Percentiles rank a stretch among this genome's conserved stretches.
phyloP scores from a whole-genome alignment of 2,888 invertebrate species.

The Apamea anceps region DNA sequence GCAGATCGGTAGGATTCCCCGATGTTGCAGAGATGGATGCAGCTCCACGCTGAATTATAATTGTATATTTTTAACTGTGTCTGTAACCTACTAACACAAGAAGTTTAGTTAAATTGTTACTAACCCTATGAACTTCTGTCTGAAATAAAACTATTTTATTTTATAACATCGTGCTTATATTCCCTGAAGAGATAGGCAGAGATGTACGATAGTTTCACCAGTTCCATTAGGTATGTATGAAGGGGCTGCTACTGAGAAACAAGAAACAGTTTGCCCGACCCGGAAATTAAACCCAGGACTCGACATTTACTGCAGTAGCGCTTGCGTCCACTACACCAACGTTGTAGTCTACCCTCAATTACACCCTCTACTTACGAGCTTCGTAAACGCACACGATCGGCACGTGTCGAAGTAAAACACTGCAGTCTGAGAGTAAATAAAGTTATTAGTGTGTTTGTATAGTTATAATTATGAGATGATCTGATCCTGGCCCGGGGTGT shows the following conservation, averaged over 20 bases:
- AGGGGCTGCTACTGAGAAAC: not conserved
- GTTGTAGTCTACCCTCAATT: slow-evolving; percentile 30
- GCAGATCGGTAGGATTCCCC: not conserved
- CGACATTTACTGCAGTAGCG: not conserved
- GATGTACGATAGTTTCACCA: too few relatives aligned
- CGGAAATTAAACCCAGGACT: not conserved
- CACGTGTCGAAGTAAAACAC: slow-evolving; percentile 59
- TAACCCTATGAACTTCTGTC: not conserved
- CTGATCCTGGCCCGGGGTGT: slow-evolving; percentile 48
- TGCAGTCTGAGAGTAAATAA: slow-evolving; percentile 56
- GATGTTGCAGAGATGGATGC: not conserved
- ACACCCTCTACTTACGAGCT: slow-evolving; percentile 34
- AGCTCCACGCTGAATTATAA: not conserved
- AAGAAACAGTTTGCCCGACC: too few relatives aligned
- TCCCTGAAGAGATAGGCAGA: not conserved
- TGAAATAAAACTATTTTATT: not conserved
- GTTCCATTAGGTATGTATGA: not conserved
- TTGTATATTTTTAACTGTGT: not conserved
- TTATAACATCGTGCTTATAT: not conserved
- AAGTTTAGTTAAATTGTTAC: not conserved
- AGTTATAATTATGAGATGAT: slow-evolving; percentile 54
- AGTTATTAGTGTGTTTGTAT: slow-evolving; percentile 61
- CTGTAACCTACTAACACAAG: not conserved
- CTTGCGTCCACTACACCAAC: not conserved
- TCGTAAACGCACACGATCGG: slow-evolving; percentile 42